These are phyloP conservation scores for Cristatella mucedo DNA, from an alignment of 2,888 invertebrate species.

Conservation along the genomic window DNA sequence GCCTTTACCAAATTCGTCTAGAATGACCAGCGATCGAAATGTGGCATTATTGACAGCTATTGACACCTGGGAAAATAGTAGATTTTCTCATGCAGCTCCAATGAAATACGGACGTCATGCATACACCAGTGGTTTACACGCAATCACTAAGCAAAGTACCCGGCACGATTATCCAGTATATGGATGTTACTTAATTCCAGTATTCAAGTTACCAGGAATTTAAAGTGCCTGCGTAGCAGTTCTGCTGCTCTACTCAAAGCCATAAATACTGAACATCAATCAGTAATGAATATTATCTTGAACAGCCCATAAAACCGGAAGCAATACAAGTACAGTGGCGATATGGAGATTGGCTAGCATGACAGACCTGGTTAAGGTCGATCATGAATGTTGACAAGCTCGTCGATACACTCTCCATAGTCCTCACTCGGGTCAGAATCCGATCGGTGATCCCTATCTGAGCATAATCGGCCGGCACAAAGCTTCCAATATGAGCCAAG, in stretches of 20 bases:
- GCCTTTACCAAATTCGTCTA: constrained; percentile 80
- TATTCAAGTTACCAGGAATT: too few relatives aligned
- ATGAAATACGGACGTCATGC: too few relatives aligned
- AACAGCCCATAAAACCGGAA: not conserved
- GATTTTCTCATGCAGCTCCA: too few relatives aligned
- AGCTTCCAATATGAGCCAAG: constrained; percentile 74
- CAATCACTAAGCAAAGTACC: too few relatives aligned
- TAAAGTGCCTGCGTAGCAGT: too few relatives aligned
- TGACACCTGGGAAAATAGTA: constrained; percentile 49
- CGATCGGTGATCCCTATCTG: constrained; percentile 54
- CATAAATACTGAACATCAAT: not conserved
- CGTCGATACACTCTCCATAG: constrained; percentile 58
- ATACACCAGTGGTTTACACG: too few relatives aligned
- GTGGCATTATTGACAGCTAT: constrained; percentile 52
- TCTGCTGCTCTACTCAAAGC: constrained; percentile 3
- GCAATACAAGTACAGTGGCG: not conserved
- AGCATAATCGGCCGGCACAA: constrained; percentile 63
- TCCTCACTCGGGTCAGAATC: constrained; percentile 59
- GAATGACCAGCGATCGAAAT: constrained; percentile 53
- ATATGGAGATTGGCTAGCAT: too few relatives aligned
- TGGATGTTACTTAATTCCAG: too few relatives aligned
- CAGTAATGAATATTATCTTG: not conserved
- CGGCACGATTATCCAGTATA: too few relatives aligned
- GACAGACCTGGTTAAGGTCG: constrained; percentile 65
- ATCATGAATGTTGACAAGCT: constrained; percentile 70